Evolutionary conservation across 2,113 vertebrate species (phyloP).

Genomic region (Orthonyx spaldingii): DNA sequence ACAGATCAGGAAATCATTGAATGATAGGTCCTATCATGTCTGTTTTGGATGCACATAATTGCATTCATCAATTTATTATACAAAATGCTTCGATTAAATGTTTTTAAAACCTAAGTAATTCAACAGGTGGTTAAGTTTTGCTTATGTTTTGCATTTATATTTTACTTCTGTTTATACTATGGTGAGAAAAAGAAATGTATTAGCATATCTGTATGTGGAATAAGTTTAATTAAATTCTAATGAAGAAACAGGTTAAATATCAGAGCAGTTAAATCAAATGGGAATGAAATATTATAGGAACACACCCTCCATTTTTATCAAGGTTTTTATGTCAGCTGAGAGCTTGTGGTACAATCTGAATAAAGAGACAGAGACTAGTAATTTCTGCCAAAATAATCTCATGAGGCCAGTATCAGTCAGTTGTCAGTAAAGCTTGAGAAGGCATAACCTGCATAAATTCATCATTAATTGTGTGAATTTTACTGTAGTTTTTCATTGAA

Average conservation of each 20-base stretch:
- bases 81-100: background rate
- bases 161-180: background rate
- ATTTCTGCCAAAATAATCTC: background rate
- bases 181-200: constrained; percentile 6
- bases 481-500: background rate
- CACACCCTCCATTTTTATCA: background rate
- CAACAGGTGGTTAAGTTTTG: background rate
- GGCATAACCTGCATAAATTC: background rate
- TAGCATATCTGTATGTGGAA: background rate
- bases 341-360: background rate
- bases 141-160: constrained; percentile 10
- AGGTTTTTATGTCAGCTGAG: background rate
- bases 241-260: constrained; percentile 4
- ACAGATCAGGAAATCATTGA: background rate
- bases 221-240: constrained; percentile 27
- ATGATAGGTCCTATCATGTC: background rate
- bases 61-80: background rate
- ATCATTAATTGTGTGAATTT: background rate
- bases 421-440: background rate
- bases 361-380: background rate
- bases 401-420: background rate
- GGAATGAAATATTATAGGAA: background rate
- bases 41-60: background rate
- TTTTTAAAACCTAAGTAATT: background rate
- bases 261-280: background rate